Percentiles rank a stretch among this genome's conserved stretches.
Conservation (phyloP, 2,797 vertebrate genomes). For the Tarsius wallacei region DNA sequence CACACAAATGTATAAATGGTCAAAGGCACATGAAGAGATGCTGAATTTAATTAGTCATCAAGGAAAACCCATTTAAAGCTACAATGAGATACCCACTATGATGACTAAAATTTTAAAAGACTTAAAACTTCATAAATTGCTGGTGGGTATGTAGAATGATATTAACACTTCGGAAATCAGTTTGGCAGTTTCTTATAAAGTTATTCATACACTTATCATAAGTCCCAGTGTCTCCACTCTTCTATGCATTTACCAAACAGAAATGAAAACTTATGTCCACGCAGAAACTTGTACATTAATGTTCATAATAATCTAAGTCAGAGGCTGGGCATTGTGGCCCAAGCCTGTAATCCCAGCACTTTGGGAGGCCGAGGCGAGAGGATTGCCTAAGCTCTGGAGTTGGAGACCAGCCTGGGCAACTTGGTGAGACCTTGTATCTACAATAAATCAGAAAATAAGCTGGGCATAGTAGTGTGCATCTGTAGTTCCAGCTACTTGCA, state of each 20-base stretch:
- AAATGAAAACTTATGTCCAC: background rate
- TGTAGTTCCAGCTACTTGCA: no score
- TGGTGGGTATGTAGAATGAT: background rate
- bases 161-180: background rate
- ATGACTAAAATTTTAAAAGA: background rate
- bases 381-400: no score
- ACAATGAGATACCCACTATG: background rate
- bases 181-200: background rate
- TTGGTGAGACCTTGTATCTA: no score
- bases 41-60: constrained; percentile 62
- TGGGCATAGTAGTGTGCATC: no score
- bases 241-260: background rate
- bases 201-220: background rate
- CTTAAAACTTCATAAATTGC: background rate
- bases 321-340: no score
- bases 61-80: constrained; percentile 3
- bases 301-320: background rate
- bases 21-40: background rate
- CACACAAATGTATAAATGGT: background rate
- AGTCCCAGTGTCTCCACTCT: background rate
- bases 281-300: background rate
- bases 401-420: no score
- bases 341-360: no score
- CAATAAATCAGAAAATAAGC: no score
- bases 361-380: no score